Evolutionary conservation across 2,797 vertebrate genomes (phyloP).

Genomic region (Diplodus puntazzo): DNA sequence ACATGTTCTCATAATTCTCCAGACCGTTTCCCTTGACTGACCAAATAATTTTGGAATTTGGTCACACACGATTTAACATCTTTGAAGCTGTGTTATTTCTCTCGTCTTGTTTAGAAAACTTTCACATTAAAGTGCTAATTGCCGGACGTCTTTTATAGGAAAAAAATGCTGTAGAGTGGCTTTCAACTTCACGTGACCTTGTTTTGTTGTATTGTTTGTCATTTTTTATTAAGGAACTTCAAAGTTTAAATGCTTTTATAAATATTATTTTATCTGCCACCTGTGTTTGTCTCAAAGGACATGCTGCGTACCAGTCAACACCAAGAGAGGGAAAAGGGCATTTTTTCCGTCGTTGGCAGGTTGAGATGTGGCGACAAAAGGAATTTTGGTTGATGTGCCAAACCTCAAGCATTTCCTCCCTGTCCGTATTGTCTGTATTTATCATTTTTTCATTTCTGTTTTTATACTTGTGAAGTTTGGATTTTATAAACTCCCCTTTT

Average conservation of each 20-base stretch:
- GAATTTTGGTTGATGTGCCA: slow-evolving; percentile 41
- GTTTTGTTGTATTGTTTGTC: slow-evolving; percentile 7
- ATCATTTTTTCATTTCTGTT: slow-evolving; percentile 47
- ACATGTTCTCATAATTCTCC: slow-evolving; percentile 44
- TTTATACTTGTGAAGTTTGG: slow-evolving; percentile 36
- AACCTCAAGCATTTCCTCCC: slow-evolving; percentile 51
- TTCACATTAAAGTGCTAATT: slow-evolving; percentile 31
- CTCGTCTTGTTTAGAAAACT: slow-evolving; percentile 38
- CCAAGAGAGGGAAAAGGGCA: slow-evolving; percentile 18
- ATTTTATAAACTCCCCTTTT: slow-evolving; percentile 22
- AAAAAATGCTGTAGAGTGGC: background rate
- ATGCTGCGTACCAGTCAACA: slow-evolving; percentile 3
- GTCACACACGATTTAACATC: slow-evolving; percentile 37
- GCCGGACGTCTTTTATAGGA: slow-evolving; percentile 16
- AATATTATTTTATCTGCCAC: slow-evolving; percentile 17
- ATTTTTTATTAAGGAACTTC: slow-evolving; percentile 21
- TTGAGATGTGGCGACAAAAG: slow-evolving; percentile 33
- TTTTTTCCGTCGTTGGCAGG: slow-evolving; percentile 45
- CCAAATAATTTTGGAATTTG: slow-evolving; percentile 42
- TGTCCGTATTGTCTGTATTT: slow-evolving; percentile 40
- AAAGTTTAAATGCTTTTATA: slow-evolving; percentile 31
- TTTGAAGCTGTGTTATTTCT: slow-evolving; percentile 47
- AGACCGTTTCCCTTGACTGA: slow-evolving; percentile 10
- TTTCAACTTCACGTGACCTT: slow-evolving; percentile 9
- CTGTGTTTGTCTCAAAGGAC: slow-evolving; percentile 21